Conservation (phyloP, 2,888 invertebrate genomes). For the Eupeodes luniger region DNA sequence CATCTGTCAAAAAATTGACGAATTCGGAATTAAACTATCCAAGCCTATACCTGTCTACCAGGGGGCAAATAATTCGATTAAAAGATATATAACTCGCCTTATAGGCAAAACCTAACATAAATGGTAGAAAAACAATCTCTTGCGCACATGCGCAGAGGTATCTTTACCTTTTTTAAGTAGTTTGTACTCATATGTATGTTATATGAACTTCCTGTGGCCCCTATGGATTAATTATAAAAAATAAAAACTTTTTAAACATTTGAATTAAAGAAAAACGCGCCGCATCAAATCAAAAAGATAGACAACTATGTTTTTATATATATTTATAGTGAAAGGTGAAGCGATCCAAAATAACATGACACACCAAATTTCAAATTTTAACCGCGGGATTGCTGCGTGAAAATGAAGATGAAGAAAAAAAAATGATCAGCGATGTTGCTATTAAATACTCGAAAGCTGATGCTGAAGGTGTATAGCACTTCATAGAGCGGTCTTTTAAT, state of each 20-base stretch:
- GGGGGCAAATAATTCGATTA: slow-evolving; percentile 70
- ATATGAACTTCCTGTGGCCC: slow-evolving; percentile 59
- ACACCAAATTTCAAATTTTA: slow-evolving; percentile 21
- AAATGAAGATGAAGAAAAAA: slow-evolving; percentile 28
- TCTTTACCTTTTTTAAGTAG: background rate
- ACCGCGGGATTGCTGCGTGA: slow-evolving; percentile 29
- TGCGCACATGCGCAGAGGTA: slow-evolving; percentile 11
- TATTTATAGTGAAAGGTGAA: slow-evolving; percentile 65
- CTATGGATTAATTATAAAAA: slow-evolving; percentile 60
- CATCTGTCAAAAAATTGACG: slow-evolving; percentile 57
- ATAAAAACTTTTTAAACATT: slow-evolving; percentile 24
- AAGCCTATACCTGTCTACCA: slow-evolving; percentile 20
- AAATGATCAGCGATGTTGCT: slow-evolving; percentile 21
- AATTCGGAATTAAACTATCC: slow-evolving; percentile 55
- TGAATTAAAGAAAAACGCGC: slow-evolving; percentile 17
- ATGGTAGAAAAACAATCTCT: slow-evolving; percentile 55
- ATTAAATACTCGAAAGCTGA: slow-evolving; percentile 62
- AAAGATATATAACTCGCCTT: slow-evolving; percentile 45
- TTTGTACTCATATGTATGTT: background rate
- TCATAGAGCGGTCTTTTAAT: slow-evolving; percentile 66
- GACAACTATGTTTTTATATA: background rate
- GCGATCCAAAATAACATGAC: slow-evolving; percentile 48
- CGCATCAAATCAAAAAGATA: slow-evolving; percentile 3
- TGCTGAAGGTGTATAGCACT: slow-evolving; percentile 41
- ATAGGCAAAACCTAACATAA: slow-evolving; percentile 55